These are phyloP conservation scores for Drosophila tropicalis DNA, from an alignment of 1,140 invertebrate species.

Conservation along the genomic window DNA sequence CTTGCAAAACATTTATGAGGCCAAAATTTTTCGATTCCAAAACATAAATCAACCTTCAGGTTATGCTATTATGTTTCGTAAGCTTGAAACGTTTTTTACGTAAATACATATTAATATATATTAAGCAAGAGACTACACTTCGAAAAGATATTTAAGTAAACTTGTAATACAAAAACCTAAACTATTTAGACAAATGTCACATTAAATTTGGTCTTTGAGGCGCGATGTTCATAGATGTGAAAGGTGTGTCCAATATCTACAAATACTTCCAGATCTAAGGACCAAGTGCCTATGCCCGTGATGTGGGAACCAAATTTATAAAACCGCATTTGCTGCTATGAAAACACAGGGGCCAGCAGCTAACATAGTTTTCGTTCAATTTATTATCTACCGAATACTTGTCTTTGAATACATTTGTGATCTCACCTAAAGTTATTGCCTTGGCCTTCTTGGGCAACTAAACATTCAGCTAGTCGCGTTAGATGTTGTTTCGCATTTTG, in stretches of 20 bases:
- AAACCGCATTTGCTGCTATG: constrained; percentile 46
- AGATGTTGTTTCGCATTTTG: constrained; percentile 13
- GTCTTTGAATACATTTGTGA: constrained; percentile 57
- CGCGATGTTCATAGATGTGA: constrained; percentile 66
- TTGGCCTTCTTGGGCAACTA: constrained; percentile 69
- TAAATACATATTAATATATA: constrained; percentile 76
- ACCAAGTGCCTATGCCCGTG: constrained; percentile 66
- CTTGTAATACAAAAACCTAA: constrained; percentile 75
- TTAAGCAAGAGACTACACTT: constrained; percentile 68
- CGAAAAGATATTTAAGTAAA: constrained; percentile 70
- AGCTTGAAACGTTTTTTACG: constrained; percentile 68
- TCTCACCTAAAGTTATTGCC: constrained; percentile 52
- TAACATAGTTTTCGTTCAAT: constrained; percentile 64
- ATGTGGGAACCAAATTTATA: constrained; percentile 78
- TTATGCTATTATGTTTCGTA: constrained; percentile 64
- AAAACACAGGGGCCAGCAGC: constrained; percentile 51
- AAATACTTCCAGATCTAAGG: constrained; percentile 75
- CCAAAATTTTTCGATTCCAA: constrained; percentile 60
- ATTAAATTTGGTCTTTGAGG: constrained; percentile 66
- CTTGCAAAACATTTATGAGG: constrained; percentile 51
- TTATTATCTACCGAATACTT: constrained; percentile 60
- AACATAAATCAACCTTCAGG: constrained; percentile 71
- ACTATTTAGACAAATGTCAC: constrained; percentile 77
- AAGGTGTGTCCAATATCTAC: constrained; percentile 72
- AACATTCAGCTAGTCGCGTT: constrained; percentile 25